Percentiles rank a stretch among this genome's conserved stretches.
Conservation (phyloP, 2,888 invertebrate genomes). For the Resseliella maxima region DNA sequence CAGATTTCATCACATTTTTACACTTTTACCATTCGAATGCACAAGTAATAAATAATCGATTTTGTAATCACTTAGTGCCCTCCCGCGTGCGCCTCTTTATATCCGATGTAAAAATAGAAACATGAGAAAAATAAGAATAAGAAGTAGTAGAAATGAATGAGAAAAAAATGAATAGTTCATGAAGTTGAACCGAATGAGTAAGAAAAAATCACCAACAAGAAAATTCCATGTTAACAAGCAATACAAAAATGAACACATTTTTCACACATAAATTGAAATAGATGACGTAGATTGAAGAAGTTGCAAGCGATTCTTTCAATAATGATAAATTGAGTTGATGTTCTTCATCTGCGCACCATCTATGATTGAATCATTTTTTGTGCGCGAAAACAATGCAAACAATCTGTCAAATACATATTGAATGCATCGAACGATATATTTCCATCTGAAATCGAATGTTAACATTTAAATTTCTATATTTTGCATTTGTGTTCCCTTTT, state of each 20-base stretch:
- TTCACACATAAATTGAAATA: background rate
- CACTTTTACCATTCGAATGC: background rate
- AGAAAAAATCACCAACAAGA: background rate
- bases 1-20: background rate
- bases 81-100: background rate
- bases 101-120: background rate
- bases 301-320: background rate
- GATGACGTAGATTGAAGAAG: background rate
- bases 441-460: no score
- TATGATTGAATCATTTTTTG: conserved; percentile 18
- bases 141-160: no score
- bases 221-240: background rate
- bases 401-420: background rate
- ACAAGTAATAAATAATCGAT: conserved; percentile 40
- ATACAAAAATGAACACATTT: background rate
- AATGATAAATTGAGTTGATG: background rate
- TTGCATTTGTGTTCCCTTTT: background rate
- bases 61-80: conserved; percentile 41
- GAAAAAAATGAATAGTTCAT: conserved; percentile 47
- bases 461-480: no score
- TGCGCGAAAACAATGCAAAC: background rate
- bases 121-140: no score
- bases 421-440: background rate
- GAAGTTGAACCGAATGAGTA: background rate
- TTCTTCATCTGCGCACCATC: background rate